Evolutionary conservation across 2,797 vertebrate species (phyloP), one percentile per base, ranked within the genome.

Genomic region (Alosa sapidissima): DNA sequence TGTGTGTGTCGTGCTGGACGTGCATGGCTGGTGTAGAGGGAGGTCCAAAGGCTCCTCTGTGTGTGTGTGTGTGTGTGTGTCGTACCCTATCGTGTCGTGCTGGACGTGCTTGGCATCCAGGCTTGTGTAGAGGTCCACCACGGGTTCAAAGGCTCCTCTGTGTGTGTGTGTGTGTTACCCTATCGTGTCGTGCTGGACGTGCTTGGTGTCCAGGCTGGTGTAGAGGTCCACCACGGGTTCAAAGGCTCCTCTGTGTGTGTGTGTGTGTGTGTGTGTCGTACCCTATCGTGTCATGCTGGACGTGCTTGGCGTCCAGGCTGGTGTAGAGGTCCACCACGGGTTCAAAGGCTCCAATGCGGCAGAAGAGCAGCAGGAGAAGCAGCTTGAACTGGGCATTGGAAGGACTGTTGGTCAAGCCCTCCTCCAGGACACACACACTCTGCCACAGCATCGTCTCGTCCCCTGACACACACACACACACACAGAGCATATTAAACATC

Each of bases 211-310:
- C 5, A 99, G 96, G 93, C 98, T 98, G 92, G 97, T 95, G 90
- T 99, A 99, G 0, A 99, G 97, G 90, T 99, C 98, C 87, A 97
- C 96, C 0, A 98, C 97, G 0, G 98, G 98, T 91, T 98, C 97
- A 10, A 99, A 99, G 6, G 98, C 97, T 84, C 98, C 98, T 28
- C 28, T 55, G 54, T 55, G 49, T 49, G 2, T 58, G 16, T 58
- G 55, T 58, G 60, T 11, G 47, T n/a, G 0, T 0, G 0, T 24
- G 52, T 24, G 51, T 8, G 13, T 68, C 0, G 94, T 91, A 99
- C 98, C 98, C 98, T 89, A 99, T 99, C 91, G 98, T 99, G 93
- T 99, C 98, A 16, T 99, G 98, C 92, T 99, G 98, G 51, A 99
- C 96, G 51, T 99, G 98, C 87, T 99, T 99, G 84, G 98, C 98